A percentile compares a stretch with the other conserved stretches of the same genome.
phyloP scores from a whole-genome alignment of 2,888 invertebrate genomes.

The Agrotis puta region DNA sequence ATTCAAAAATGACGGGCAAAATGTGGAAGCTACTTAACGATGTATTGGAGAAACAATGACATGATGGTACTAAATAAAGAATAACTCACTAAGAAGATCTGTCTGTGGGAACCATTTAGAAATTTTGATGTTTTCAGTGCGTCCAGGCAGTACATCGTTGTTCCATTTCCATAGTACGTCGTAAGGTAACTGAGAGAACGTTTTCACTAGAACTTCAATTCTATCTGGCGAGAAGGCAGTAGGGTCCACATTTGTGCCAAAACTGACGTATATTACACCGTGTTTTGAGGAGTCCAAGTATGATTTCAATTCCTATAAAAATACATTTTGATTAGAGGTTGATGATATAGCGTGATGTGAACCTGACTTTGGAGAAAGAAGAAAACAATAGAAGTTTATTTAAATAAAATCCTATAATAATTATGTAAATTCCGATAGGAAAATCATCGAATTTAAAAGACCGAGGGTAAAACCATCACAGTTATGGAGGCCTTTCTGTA shows the following conservation, averaged over 20 bases:
- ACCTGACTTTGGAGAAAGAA: neutral
- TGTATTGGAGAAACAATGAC: too few species aligned
- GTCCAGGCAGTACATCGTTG: slow-evolving; percentile 65
- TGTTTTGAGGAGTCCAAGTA: slow-evolving; percentile 35
- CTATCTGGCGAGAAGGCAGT: slow-evolving; percentile 69
- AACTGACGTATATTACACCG: slow-evolving; percentile 38
- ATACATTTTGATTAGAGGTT: too few species aligned
- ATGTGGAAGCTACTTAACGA: too few species aligned
- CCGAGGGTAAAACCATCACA: too few species aligned
- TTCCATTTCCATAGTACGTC: slow-evolving; percentile 84
- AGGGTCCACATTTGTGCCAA: slow-evolving; percentile 40
- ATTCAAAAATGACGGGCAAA: too few species aligned
- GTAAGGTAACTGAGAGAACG: slow-evolving; percentile 78
- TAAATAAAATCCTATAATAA: too few species aligned
- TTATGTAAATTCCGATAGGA: too few species aligned
- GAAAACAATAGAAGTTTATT: neutral
- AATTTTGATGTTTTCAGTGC: slow-evolving; percentile 72
- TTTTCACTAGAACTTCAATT: slow-evolving; percentile 71
- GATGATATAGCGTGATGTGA: too few species aligned
- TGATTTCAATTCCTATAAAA: slow-evolving; percentile 31
- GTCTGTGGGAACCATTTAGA: slow-evolving; percentile 81
- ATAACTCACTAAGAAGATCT: slow-evolving; percentile 78
- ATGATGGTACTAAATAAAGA: neutral
- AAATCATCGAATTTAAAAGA: too few species aligned
- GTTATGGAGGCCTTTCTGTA: too few species aligned